Evolutionary conservation across 1,140 invertebrate species (phyloP).

Genomic region (Drosophila kanapiae): DNA sequence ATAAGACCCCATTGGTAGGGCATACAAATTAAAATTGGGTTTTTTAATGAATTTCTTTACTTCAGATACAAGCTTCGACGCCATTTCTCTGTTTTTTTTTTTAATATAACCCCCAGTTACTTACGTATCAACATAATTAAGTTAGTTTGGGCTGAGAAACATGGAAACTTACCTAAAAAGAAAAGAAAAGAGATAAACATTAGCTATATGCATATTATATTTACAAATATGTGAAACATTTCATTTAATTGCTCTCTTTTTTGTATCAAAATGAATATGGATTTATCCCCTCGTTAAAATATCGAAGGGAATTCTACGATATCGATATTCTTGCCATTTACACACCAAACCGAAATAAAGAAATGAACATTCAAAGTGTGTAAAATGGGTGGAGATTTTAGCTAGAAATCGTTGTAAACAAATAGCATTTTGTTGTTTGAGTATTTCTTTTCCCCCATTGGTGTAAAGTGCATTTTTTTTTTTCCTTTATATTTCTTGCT

Average conservation of each 20-base stretch:
- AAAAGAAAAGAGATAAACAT: slow-evolving; percentile 24
- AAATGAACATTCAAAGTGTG: not conserved
- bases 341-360: not conserved
- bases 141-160: not conserved
- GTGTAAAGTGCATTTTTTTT: slow-evolving; percentile 30
- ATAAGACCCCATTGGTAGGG: not conserved
- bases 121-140: not conserved
- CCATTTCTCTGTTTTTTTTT: not conserved
- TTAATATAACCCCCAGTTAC: not conserved
- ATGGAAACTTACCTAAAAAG: slow-evolving; percentile 60
- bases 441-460: not conserved
- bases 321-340: too few relatives aligned
- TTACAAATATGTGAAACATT: not conserved
- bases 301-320: not conserved
- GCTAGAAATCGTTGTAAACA: slow-evolving; percentile 2
- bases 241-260: too few relatives aligned
- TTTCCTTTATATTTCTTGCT: slow-evolving; percentile 2
- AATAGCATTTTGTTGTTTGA: slow-evolving; percentile 6
- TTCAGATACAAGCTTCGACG: not conserved
- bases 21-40: too few relatives aligned
- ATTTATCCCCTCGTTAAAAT: not conserved
- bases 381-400: not conserved
- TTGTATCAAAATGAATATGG: too few relatives aligned
- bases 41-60: not conserved
- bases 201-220: not conserved